phyloP scores from a whole-genome alignment of 2,113 vertebrate genomes.

The Malurus elegans region DNA sequence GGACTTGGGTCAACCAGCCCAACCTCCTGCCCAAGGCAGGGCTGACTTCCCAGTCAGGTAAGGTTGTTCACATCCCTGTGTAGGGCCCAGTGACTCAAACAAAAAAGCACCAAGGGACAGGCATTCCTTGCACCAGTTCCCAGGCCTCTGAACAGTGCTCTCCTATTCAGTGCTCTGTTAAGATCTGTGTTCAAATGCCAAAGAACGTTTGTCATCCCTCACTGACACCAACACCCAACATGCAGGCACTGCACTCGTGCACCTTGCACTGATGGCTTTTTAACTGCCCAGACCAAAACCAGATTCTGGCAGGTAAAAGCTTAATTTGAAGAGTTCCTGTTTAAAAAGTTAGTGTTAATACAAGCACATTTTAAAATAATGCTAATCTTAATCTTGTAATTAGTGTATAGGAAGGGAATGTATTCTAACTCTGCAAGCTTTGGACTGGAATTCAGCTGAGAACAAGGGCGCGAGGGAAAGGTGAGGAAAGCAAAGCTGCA shows the following conservation, averaged over 20 bases:
- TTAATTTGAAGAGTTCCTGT: neutral
- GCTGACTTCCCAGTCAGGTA: neutral
- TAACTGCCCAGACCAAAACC: neutral
- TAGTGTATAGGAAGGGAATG: accelerated
- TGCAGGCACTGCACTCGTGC: neutral
- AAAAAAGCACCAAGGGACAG: neutral
- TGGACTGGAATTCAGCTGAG: neutral
- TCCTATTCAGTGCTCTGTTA: neutral
- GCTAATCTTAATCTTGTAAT: neutral
- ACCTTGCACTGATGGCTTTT: accelerated
- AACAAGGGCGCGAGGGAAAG: neutral
- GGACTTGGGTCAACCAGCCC: neutral
- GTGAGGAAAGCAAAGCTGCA: neutral
- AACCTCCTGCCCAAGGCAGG: neutral
- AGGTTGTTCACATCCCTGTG: neutral
- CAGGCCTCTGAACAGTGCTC: neutral
- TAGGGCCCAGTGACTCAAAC: neutral
- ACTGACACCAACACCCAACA: neutral
- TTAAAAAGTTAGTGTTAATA: neutral
- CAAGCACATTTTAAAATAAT: neutral
- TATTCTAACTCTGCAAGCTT: neutral
- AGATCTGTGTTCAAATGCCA: neutral
- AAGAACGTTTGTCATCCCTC: neutral
- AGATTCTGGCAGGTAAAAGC: neutral
- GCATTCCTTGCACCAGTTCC: neutral